Conservation (phyloP, 2,797 vertebrate species). For the Agapornis canus region DNA sequence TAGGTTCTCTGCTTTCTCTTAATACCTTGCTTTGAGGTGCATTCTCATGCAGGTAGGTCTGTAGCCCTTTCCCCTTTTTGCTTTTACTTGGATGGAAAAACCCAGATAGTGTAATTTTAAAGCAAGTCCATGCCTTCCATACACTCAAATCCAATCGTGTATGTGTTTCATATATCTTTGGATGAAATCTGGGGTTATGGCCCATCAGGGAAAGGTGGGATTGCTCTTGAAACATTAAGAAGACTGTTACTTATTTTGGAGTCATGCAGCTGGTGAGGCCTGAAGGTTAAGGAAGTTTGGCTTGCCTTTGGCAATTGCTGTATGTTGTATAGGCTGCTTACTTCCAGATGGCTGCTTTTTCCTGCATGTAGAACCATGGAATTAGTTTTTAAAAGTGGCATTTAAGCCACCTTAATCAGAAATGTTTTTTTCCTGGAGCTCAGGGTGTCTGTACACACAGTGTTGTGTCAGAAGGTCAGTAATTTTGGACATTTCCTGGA, state of each 20-base stretch:
- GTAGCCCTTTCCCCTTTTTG: constrained; percentile 12
- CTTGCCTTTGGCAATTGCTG: constrained; percentile 21
- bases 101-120: neutral
- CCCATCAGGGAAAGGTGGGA: constrained; percentile 1
- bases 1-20: constrained; percentile 65
- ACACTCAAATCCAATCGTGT: neutral
- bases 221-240: constrained; percentile 39
- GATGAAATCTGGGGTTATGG: constrained; percentile 25
- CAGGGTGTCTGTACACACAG: neutral
- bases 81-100: neutral
- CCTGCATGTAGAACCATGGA: neutral
- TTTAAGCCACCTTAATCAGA: neutral
- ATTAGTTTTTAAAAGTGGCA: neutral
- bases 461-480: neutral
- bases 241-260: constrained; percentile 25
- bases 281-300: constrained; percentile 36
- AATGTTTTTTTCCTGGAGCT: neutral
- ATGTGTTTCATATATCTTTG: constrained; percentile 55
- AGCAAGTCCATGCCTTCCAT: constrained; percentile 8
- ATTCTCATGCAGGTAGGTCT: constrained; percentile 67
- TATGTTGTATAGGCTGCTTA: neutral
- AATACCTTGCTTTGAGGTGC: constrained; percentile 66
- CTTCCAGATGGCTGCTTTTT: constrained; percentile 26
- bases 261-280: constrained; percentile 15
- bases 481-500: neutral